A percentile compares a stretch with the other conserved stretches of the same genome.
These are phyloP conservation scores for Xestoiulus laeticollis DNA, from an alignment of 2,888 invertebrate species.

Conservation along the genomic window DNA sequence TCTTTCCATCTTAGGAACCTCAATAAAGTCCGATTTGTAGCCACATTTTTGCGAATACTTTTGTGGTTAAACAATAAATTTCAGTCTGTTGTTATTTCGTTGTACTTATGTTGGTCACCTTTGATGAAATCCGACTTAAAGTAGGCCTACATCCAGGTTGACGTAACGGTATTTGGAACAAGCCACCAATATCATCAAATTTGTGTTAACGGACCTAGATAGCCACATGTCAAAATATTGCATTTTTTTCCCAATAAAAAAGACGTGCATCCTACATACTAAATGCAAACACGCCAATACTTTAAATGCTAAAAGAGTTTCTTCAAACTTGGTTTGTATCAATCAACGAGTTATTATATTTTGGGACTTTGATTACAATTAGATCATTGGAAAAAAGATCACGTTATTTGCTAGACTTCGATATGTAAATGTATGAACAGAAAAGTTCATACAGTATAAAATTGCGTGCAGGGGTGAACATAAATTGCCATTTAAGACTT, in stretches of 20 bases:
- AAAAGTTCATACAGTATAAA: too few species aligned
- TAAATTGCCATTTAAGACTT: too few species aligned
- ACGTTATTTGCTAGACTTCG: neutral
- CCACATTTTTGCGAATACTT: slow-evolving; percentile 18
- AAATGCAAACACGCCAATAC: neutral
- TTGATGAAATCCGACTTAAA: slow-evolving; percentile 12
- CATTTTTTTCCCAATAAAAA: neutral
- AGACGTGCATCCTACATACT: neutral
- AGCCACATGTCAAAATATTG: neutral
- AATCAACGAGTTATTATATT: neutral
- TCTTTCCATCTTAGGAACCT: neutral
- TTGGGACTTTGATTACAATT: neutral
- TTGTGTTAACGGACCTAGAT: slow-evolving; percentile 10
- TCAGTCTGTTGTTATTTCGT: neutral
- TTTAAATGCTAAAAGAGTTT: neutral
- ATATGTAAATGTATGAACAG: neutral
- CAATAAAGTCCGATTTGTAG: neutral
- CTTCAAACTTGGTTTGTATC: neutral
- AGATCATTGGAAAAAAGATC: neutral
- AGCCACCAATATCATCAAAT: slow-evolving; percentile 3
- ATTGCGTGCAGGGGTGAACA: too few species aligned
- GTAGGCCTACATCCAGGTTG: slow-evolving; percentile 19
- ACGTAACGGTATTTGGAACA: slow-evolving; percentile 4
- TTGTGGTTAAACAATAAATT: slow-evolving; percentile 19
- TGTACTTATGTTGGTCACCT: slow-evolving; percentile 6